Evolutionary conservation across 2,888 invertebrate genomes (phyloP).

Genomic region (Cryptus viduatorius): DNA sequence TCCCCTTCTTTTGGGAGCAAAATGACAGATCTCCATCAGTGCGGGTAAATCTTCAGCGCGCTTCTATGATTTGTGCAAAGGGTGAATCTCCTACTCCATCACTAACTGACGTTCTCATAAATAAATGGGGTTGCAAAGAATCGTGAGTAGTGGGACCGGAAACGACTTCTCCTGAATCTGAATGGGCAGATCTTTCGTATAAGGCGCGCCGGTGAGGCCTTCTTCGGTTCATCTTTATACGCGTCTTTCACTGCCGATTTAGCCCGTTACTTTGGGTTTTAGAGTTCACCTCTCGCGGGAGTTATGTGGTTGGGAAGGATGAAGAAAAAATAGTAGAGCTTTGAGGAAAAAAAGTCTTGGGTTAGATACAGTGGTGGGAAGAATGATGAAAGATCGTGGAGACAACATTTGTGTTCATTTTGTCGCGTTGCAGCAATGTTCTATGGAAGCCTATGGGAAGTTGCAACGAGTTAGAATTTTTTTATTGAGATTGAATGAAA

Average conservation of each 20-base stretch:
- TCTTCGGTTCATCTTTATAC: constrained; percentile 11
- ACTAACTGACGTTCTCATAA: neutral
- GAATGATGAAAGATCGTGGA: constrained; percentile 15
- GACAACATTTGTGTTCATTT: constrained; percentile 21
- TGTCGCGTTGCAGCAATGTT: neutral
- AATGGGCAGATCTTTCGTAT: neutral
- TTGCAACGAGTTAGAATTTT: neutral
- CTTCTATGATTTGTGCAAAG: neutral
- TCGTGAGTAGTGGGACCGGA: neutral
- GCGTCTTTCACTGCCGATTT: neutral
- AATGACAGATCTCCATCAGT: constrained; percentile 1
- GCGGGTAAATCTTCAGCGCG: neutral
- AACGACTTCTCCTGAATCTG: neutral
- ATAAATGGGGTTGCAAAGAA: neutral
- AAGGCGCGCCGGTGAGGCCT: neutral
- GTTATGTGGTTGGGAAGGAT: constrained; percentile 6
- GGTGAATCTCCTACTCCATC: constrained; percentile 7
- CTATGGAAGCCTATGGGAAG: neutral
- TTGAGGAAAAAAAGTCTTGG: neutral
- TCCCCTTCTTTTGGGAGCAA: neutral
- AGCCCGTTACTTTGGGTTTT: neutral
- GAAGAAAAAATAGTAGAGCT: constrained; percentile 21
- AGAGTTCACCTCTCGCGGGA: neutral
- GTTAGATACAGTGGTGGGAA: neutral
- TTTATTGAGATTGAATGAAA: neutral